Evolutionary conservation across 2,797 vertebrate genomes (phyloP).

Genomic region (Champsocephalus gunnari): DNA sequence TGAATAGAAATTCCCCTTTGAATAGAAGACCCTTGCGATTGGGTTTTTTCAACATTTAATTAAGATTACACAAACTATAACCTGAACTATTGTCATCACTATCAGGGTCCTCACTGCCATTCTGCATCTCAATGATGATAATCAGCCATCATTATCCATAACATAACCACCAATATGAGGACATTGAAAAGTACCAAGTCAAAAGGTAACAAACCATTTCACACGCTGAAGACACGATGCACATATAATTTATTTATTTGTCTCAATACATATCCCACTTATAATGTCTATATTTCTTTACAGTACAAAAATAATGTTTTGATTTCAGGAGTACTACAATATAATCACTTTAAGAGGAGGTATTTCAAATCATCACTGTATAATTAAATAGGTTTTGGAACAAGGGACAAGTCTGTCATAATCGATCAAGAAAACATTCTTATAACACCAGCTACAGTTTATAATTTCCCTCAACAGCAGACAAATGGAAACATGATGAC

Average conservation of each 20-base stretch:
- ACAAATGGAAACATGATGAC: constrained; percentile 55
- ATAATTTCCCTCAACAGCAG: constrained; percentile 59
- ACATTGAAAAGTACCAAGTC: not conserved
- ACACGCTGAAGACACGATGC: constrained; percentile 49
- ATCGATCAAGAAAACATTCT: constrained; percentile 59
- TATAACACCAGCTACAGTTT: constrained; percentile 47
- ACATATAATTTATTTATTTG: constrained; percentile 48
- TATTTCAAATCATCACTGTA: constrained; percentile 66
- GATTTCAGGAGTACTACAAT: constrained; percentile 67
- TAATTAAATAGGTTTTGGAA: constrained; percentile 45
- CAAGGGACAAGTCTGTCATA: constrained; percentile 40
- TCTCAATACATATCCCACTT: constrained; percentile 60
- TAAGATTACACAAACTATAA: constrained; percentile 7
- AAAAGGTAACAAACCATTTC: constrained; percentile 28
- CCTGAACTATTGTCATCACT: not conserved
- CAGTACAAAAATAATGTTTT: constrained; percentile 84
- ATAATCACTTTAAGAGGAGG: constrained; percentile 56
- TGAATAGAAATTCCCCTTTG: not conserved
- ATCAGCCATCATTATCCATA: not conserved
- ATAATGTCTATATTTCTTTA: constrained; percentile 60
- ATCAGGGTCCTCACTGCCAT: not conserved
- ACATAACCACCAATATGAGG: not conserved
- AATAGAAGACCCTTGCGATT: not conserved
- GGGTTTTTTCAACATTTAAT: not conserved
- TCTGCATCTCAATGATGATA: not conserved